These are phyloP conservation scores for Carterocephalus palaemon DNA, from an alignment of 2,888 invertebrate species.

Conservation along the genomic window DNA sequence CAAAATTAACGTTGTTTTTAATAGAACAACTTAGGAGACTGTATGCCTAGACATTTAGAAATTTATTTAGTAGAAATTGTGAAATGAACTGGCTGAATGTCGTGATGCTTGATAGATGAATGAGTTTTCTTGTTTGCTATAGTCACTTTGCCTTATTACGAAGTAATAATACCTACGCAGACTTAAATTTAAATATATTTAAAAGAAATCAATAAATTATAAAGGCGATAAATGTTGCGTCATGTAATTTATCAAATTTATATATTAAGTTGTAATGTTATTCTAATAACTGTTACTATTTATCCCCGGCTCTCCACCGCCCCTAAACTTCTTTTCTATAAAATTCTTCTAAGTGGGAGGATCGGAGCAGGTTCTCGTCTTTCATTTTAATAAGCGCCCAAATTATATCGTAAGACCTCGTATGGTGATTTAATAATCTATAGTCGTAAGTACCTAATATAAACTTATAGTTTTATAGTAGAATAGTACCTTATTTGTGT, in stretches of 20 bases:
- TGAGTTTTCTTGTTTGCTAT: neutral
- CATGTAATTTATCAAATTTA: constrained; percentile 2
- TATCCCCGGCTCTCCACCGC: neutral
- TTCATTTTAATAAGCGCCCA: neutral
- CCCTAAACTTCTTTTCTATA: neutral
- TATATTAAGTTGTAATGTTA: constrained; percentile 3
- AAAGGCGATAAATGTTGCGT: neutral
- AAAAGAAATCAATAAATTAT: constrained; percentile 8
- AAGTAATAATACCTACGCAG: neutral
- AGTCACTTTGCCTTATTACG: constrained; percentile 2
- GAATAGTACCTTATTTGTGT: no score
- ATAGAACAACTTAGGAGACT: neutral
- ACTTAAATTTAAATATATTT: constrained; percentile 1
- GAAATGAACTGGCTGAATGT: no score
- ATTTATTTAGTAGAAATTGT: no score
- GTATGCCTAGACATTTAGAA: neutral
- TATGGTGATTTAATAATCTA: neutral
- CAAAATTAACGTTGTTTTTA: neutral
- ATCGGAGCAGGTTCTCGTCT: constrained; percentile 14
- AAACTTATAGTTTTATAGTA: no score
- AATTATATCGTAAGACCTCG: neutral
- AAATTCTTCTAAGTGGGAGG: neutral
- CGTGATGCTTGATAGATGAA: neutral
- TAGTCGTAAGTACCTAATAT: neutral
- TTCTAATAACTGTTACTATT: no score